Base-by-base conservation (phyloP, 2,797 vertebrate genomes). In the Scolopax bukidnonensis region DNA sequence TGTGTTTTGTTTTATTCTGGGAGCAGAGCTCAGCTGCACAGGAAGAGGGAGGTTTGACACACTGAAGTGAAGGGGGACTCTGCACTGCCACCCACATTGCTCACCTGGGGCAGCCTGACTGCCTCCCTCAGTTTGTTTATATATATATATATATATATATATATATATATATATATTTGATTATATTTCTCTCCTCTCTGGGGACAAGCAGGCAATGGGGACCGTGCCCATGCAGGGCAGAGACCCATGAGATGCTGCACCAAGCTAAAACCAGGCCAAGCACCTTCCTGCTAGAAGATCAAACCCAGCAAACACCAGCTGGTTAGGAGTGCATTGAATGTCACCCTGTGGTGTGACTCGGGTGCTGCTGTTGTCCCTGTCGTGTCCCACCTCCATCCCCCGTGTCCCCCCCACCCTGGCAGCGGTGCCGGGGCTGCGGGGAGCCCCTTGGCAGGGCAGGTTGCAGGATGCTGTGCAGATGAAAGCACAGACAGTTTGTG, bases 241-340 rank as follows among this genome's bases (percentile, higher is more conserved):
- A 43, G 23, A 28, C 45, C 59, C 16, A 6, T 4, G 24, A 28
- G 36, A 32, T 3, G 27, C 80, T 61, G 73, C 59, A 7, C 30
- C 21, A 0, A 40, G n/a, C 17, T 11, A 10, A 68, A 91, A 32
- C 10, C 12, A 13, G 59, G 17, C 76, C 84, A 33, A 38, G 65
- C 4, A 0, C 36, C 50, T 63, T 51, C 36, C 73, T 33, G 43
- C 51, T 16, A 0, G 8, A 11, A 47, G 54, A 54, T 12, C 70
- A 54, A 56, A 12, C 48, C 0, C 2, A 71, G 77, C 5, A 48
- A 53, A 16, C 77, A 17, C 70, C 85, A 40, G 71, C 41, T 2
- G 21, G 40, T 12, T 17, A 3, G 19, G 53, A 40, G 70, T 1
- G 5, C 11, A 0, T 1, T 0, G 20, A 5, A 1, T 2, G 16